Conservation (phyloP, 35 echinoderm and acorn worm species). For the Diadema setosum region DNA sequence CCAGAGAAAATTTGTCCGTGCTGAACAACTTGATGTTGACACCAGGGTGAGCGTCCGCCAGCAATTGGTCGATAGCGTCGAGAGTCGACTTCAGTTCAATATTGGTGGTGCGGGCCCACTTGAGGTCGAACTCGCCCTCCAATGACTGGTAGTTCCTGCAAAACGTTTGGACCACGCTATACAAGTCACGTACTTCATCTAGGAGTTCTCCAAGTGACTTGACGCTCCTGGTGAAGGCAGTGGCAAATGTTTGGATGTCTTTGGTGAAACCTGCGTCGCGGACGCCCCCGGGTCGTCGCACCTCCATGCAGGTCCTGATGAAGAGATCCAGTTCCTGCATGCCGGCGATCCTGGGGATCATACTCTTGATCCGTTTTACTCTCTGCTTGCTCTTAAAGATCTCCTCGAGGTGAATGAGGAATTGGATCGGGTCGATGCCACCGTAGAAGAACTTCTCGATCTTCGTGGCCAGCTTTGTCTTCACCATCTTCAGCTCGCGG, state of each 20-base stretch:
- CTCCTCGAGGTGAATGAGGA: slow-evolving; percentile 85
- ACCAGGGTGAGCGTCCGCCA: slow-evolving; percentile 40
- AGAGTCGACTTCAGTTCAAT: slow-evolving; percentile 75
- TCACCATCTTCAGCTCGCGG: slow-evolving; percentile 52
- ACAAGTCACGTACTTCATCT: slow-evolving; percentile 71
- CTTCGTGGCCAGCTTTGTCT: slow-evolving; percentile 69
- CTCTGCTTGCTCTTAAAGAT: slow-evolving; percentile 93
- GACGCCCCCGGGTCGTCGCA: slow-evolving; percentile 68
- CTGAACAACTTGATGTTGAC: slow-evolving; percentile 78
- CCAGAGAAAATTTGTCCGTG: slow-evolving; percentile 87
- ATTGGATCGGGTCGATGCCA: slow-evolving; percentile 86
- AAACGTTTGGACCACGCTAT: slow-evolving; percentile 63
- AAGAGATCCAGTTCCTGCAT: slow-evolving; percentile 78
- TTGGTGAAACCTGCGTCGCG: slow-evolving; percentile 81
- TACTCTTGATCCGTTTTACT: slow-evolving; percentile 60
- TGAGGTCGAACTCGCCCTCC: slow-evolving; percentile 89
- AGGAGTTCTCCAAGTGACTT: slow-evolving; percentile 57
- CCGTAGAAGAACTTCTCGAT: slow-evolving; percentile 92
- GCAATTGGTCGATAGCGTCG: slow-evolving; percentile 34
- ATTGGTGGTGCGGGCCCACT: slow-evolving; percentile 83
- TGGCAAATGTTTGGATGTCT: slow-evolving; percentile 65
- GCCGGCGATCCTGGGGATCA: slow-evolving; percentile 54
- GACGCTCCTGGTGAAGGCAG: slow-evolving; percentile 47
- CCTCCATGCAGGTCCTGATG: slow-evolving; percentile 63
- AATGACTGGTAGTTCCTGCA: slow-evolving; percentile 92